phyloP scores from a whole-genome alignment of 1,140 invertebrate species.

The Elymnias hypermnestra region DNA sequence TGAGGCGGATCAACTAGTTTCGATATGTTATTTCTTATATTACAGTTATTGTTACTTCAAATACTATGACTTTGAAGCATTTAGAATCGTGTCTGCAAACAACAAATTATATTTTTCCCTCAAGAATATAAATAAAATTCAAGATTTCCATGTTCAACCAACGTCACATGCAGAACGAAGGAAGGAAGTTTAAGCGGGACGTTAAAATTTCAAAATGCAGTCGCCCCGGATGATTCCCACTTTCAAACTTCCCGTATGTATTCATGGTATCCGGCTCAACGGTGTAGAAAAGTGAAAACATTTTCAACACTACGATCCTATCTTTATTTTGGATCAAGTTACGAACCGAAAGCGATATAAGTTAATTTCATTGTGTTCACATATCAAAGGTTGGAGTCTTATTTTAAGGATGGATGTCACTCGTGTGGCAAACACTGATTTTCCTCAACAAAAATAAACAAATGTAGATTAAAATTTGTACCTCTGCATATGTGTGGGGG shows the following conservation, averaged over 20 bases:
- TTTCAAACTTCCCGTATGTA: slow-evolving; percentile 59
- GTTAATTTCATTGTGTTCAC: too few relatives aligned
- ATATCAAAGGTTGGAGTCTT: too few relatives aligned
- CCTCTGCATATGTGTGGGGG: too few relatives aligned
- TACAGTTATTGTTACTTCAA: too few relatives aligned
- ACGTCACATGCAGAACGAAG: not conserved
- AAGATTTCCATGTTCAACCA: not conserved
- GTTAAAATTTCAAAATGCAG: slow-evolving; percentile 36
- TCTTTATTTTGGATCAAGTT: slow-evolving; percentile 21
- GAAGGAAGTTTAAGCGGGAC: slow-evolving; percentile 12
- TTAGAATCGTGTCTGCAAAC: not conserved
- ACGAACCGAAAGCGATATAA: slow-evolving; percentile 21
- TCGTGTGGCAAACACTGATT: too few relatives aligned
- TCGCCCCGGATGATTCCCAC: slow-evolving; percentile 48
- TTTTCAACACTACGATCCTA: slow-evolving; percentile 46
- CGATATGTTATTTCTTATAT: too few relatives aligned
- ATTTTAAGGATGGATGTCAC: too few relatives aligned
- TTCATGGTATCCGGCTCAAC: slow-evolving; percentile 59
- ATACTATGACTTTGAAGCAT: too few relatives aligned
- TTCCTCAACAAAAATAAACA: too few relatives aligned
- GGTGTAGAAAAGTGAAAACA: slow-evolving; percentile 70
- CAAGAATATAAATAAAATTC: slow-evolving; percentile 1
- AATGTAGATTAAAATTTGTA: too few relatives aligned
- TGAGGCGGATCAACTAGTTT: too few relatives aligned
- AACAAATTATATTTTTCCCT: not conserved